Percentiles rank a stretch among this genome's conserved stretches.
Conservation (phyloP, 2,797 vertebrate species). For the Prunella strophiata region DNA sequence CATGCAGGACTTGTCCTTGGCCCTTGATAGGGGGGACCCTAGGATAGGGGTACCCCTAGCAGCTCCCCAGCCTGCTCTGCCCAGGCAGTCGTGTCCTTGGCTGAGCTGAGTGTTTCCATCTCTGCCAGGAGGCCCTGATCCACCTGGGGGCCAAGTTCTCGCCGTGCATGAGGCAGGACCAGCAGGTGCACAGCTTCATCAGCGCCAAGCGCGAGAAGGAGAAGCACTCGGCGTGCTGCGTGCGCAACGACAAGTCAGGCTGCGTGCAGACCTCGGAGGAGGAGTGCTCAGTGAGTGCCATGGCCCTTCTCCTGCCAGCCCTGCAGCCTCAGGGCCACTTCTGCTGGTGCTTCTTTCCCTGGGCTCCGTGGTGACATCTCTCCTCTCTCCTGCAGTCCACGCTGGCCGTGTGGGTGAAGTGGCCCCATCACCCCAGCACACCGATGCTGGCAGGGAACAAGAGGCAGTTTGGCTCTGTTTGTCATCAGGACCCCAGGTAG, state of each 20-base stretch:
- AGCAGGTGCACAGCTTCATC: slow-evolving; percentile 91
- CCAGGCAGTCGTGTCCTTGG: background rate
- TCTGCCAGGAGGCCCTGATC: slow-evolving; percentile 91
- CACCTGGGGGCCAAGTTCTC: slow-evolving; percentile 99
- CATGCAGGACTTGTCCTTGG: background rate
- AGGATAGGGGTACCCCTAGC: background rate
- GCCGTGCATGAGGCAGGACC: slow-evolving; percentile 95
- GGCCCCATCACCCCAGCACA: slow-evolving; percentile 88
- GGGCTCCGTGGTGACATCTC: background rate
- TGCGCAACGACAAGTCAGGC: slow-evolving; percentile 94
- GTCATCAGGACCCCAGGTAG: slow-evolving; percentile 97
- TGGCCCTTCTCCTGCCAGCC: background rate
- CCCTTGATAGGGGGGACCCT: background rate
- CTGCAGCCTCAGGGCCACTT: background rate
- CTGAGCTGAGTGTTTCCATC: background rate
- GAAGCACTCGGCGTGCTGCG: slow-evolving; percentile 92
- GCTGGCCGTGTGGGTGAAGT: slow-evolving; percentile 94
- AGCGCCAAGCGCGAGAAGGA: slow-evolving; percentile 84
- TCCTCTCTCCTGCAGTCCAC: slow-evolving; percentile 82
- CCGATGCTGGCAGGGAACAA: slow-evolving; percentile 80
- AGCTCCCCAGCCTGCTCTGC: background rate
- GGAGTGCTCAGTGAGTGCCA: slow-evolving; percentile 91
- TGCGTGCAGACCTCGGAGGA: slow-evolving; percentile 93
- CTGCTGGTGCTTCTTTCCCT: background rate
- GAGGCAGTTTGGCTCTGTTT: slow-evolving; percentile 90